Percentiles rank a stretch among this genome's conserved stretches.
Conservation (phyloP, 2,888 invertebrate genomes). For the Dilophus febrilis region DNA sequence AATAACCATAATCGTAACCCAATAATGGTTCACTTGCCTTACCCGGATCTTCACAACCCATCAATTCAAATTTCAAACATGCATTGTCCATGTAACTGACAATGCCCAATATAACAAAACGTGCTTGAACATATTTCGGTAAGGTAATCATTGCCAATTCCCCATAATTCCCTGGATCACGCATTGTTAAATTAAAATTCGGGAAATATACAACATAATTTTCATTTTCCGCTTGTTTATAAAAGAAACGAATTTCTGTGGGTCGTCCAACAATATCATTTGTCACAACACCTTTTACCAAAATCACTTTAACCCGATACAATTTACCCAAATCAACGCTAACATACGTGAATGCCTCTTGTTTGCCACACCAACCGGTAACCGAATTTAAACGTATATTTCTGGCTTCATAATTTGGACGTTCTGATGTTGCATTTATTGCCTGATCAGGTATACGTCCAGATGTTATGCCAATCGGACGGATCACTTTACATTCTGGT, state of each 20-base stretch:
- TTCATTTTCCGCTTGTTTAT: constrained; percentile 83
- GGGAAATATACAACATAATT: constrained; percentile 96
- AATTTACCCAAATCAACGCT: constrained; percentile 88
- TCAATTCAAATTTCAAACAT: constrained; percentile 86
- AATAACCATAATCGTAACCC: constrained; percentile 85
- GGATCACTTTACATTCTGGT: constrained; percentile 85
- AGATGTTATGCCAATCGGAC: constrained; percentile 76
- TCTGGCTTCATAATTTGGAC: constrained; percentile 79
- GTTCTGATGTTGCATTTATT: constrained; percentile 86
- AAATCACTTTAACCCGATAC: constrained; percentile 80
- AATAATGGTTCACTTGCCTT: constrained; percentile 54
- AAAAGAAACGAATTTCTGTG: constrained; percentile 92
- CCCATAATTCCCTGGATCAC: constrained; percentile 92
- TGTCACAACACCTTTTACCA: constrained; percentile 87
- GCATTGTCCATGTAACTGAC: constrained; percentile 95
- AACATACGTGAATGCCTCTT: constrained; percentile 90
- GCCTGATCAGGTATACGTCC: constrained; percentile 88
- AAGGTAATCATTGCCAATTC: constrained; percentile 91
- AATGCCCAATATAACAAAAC: constrained; percentile 87
- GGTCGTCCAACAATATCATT: constrained; percentile 91
- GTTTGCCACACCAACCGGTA: constrained; percentile 93
- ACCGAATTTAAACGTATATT: constrained; percentile 82
- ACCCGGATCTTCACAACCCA: constrained; percentile 80
- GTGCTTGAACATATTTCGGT: constrained; percentile 82
- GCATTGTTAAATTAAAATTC: constrained; percentile 85